These are phyloP conservation scores for Yponomeuta malinellus DNA, from an alignment of 2,888 invertebrate species.

Conservation along the genomic window DNA sequence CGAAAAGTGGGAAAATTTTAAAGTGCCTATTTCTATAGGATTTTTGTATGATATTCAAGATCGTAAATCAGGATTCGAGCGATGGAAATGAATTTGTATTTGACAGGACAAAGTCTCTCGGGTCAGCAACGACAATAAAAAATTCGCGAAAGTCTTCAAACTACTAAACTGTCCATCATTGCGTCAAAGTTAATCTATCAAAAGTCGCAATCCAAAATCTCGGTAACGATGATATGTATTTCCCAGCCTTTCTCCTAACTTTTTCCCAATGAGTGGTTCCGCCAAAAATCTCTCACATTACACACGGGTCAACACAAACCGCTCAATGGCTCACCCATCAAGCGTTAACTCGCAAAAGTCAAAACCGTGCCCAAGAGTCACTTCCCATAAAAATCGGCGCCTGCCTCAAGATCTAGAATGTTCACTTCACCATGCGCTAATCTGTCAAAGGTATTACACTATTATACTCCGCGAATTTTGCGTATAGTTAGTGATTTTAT, in stretches of 20 bases:
- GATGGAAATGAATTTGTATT: too few relatives aligned
- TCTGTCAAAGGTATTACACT: conserved; percentile 29
- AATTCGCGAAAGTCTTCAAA: too few relatives aligned
- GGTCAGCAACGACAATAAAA: too few relatives aligned
- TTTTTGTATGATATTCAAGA: too few relatives aligned
- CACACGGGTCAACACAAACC: conserved; percentile 27
- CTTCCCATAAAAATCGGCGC: conserved; percentile 51
- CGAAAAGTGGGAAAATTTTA: too few relatives aligned
- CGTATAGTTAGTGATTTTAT: conserved; percentile 29
- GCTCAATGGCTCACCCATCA: conserved; percentile 24
- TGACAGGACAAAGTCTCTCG: too few relatives aligned
- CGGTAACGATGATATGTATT: background rate
- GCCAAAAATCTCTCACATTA: conserved; percentile 25
- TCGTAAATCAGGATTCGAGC: too few relatives aligned
- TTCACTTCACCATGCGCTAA: conserved; percentile 56
- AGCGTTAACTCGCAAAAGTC: conserved; percentile 35
- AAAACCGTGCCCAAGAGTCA: conserved; percentile 39
- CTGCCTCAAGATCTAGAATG: conserved; percentile 55
- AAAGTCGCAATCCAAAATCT: background rate
- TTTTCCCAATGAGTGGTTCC: conserved; percentile 10
- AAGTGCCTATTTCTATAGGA: too few relatives aligned
- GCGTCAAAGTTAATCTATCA: background rate
- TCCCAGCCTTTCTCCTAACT: background rate
- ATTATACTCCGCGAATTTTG: conserved; percentile 21
- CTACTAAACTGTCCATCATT: too few relatives aligned